These are phyloP conservation scores for Neotragus moschatus DNA, from an alignment of 2,113 vertebrate genomes.

Conservation along the genomic window DNA sequence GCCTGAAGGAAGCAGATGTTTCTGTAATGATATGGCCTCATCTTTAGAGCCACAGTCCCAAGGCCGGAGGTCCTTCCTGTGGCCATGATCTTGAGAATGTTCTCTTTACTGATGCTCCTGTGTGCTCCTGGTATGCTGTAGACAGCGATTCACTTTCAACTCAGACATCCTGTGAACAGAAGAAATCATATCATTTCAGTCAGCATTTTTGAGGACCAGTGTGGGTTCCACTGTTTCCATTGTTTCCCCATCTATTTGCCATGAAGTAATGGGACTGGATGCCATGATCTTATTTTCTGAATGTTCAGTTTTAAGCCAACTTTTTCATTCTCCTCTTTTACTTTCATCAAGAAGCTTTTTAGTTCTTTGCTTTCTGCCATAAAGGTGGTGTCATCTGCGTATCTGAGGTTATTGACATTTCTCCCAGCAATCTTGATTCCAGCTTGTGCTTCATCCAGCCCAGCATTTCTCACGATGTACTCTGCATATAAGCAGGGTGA, in stretches of 20 bases:
- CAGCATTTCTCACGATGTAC: background rate
- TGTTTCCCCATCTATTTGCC: background rate
- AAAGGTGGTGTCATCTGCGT: accelerated
- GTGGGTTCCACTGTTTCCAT: background rate
- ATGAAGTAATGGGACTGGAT: background rate
- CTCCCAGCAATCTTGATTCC: background rate
- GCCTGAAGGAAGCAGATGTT: background rate
- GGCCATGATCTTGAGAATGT: background rate
- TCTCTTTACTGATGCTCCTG: background rate
- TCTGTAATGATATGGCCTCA: background rate
- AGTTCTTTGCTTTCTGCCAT: background rate
- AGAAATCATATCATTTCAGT: background rate
- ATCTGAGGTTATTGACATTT: background rate
- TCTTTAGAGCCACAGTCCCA: background rate
- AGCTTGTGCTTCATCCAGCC: background rate
- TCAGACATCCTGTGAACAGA: background rate
- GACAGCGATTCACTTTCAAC: background rate
- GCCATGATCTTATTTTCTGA: background rate
- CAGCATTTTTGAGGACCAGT: background rate
- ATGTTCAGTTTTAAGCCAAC: background rate
- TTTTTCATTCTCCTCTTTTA: background rate
- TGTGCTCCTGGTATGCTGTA: background rate
- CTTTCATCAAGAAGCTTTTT: background rate
- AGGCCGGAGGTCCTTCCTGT: background rate
- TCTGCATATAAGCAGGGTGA: background rate